Conservation (phyloP, 2,888 invertebrate species). For the Drosophila meridionalis region DNA sequence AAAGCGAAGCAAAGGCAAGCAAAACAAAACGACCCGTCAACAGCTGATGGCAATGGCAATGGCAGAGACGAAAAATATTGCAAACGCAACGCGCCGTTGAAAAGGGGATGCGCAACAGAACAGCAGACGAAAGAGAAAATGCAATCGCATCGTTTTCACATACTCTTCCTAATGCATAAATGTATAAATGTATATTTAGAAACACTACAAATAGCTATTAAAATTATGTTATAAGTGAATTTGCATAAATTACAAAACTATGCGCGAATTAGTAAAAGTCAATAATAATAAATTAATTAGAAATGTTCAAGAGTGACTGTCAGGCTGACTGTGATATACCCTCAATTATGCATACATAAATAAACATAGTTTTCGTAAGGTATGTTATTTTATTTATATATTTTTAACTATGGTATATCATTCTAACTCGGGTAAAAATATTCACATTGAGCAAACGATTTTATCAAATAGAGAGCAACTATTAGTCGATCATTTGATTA, state of each 20-base stretch:
- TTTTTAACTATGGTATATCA: not conserved
- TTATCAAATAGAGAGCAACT: constrained; percentile 23
- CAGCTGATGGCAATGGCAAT: constrained; percentile 55
- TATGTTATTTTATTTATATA: not conserved
- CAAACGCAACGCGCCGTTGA: constrained; percentile 21
- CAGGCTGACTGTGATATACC: not conserved
- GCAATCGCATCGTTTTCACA: constrained; percentile 9
- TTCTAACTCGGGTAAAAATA: not conserved
- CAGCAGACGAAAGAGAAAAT: constrained; percentile 13
- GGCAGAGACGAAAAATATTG: constrained; percentile 27
- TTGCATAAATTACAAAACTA: not conserved
- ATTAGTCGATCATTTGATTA: constrained; percentile 3
- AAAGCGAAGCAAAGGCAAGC: constrained; percentile 25
- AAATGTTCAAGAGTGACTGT: not conserved
- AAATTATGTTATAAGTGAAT: too few species aligned
- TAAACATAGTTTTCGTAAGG: too few species aligned
- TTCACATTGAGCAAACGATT: not conserved
- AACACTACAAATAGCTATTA: not conserved
- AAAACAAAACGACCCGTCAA: constrained; percentile 34
- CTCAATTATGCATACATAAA: too few species aligned
- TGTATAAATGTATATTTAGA: too few species aligned
- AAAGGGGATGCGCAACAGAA: constrained; percentile 10
- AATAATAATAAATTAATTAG: not conserved
- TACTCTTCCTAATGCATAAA: not conserved
- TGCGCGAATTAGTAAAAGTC: too few species aligned